A percentile compares a stretch with the other conserved stretches of the same genome.
phyloP scores from a whole-genome alignment of 1,140 invertebrate genomes.

The Sarcophaga peregrina region DNA sequence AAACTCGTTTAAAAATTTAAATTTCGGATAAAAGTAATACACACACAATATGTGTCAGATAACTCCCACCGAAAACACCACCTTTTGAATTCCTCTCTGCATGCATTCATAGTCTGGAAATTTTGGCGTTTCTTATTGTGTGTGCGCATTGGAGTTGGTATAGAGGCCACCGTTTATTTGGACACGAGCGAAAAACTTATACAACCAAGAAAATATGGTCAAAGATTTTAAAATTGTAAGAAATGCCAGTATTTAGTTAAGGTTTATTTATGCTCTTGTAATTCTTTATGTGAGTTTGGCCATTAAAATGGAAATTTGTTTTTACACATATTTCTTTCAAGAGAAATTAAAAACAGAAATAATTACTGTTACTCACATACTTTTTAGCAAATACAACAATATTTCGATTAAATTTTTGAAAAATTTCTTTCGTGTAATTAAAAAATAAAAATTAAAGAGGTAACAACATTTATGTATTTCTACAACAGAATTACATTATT shows the following conservation, averaged over 20 bases:
- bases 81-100: neutral
- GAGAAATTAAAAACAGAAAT: neutral
- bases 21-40: too few relatives aligned
- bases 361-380: neutral
- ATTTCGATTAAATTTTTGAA: neutral
- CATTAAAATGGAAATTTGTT: constrained; percentile 19
- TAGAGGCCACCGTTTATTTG: too few relatives aligned
- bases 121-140: neutral
- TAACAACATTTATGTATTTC: neutral
- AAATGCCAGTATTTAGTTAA: neutral
- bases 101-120: neutral
- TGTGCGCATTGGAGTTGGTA: too few relatives aligned
- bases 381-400: neutral
- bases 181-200: neutral
- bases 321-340: neutral
- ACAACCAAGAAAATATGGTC: neutral
- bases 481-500: too few relatives aligned
- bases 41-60: too few relatives aligned
- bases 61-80: neutral
- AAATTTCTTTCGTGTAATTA: neutral
- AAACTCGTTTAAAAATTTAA: too few relatives aligned
- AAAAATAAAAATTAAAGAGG: neutral
- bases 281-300: constrained; percentile 13
- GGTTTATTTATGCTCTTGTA: neutral
- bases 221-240: neutral